Percentiles rank a stretch among this genome's conserved stretches.
These are phyloP conservation scores for Orthosia cruda DNA, from an alignment of 2,888 invertebrate species.

Conservation along the genomic window DNA sequence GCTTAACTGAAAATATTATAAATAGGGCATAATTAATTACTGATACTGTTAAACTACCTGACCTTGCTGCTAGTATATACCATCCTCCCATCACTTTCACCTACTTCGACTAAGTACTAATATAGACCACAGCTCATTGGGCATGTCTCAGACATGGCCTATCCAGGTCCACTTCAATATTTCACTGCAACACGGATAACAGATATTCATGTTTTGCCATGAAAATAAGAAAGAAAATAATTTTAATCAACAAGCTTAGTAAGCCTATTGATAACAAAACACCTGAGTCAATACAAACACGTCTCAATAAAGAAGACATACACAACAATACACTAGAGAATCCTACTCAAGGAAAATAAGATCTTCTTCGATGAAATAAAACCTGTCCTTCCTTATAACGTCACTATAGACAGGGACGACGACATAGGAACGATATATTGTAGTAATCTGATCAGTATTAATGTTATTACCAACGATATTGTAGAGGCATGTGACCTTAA, in stretches of 20 bases:
- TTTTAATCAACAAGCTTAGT: neutral
- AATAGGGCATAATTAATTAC: no score
- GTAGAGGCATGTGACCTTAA: neutral
- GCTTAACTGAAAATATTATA: neutral
- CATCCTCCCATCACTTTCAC: no score
- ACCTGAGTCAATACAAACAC: conserved; percentile 5
- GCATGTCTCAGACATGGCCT: no score
- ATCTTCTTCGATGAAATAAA: neutral
- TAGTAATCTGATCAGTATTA: conserved; percentile 22
- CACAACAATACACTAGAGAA: conserved; percentile 20
- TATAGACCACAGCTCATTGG: no score
- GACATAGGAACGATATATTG: conserved; percentile 5
- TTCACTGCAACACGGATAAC: no score
- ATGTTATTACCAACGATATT: neutral
- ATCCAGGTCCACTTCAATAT: no score
- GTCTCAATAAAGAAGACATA: conserved; percentile 28
- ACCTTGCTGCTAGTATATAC: no score
- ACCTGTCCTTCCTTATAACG: conserved; percentile 15
- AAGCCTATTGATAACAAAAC: neutral
- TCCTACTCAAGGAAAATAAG: conserved; percentile 26
- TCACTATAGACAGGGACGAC: conserved; percentile 7
- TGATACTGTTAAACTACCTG: no score
- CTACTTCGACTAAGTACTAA: no score
- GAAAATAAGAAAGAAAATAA: no score
- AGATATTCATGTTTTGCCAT: no score